Evolutionary conservation across 2,113 vertebrate species (phyloP).

Genomic region (Myiozetetes cayanensis): DNA sequence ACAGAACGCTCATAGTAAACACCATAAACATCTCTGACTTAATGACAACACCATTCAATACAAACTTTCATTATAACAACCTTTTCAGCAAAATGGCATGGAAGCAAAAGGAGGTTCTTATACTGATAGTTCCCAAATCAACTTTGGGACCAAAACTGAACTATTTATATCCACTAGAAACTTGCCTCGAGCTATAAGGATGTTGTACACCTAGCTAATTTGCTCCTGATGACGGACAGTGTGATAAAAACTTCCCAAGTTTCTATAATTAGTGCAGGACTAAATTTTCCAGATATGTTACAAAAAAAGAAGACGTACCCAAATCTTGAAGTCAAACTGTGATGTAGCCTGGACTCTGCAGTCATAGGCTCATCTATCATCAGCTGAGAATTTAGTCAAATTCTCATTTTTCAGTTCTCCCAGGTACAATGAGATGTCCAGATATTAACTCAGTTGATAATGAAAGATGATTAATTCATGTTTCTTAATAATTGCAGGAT

Average conservation of each 20-base stretch:
- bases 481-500: not conserved
- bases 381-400: not conserved
- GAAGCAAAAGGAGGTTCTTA: not conserved
- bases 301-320: accelerated
- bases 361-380: not conserved
- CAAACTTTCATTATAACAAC: not conserved
- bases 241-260: not conserved
- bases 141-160: not conserved
- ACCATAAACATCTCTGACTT: not conserved
- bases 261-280: not conserved
- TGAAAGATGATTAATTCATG: not conserved
- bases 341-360: not conserved
- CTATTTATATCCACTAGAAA: not conserved
- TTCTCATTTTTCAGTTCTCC: not conserved
- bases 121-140: not conserved
- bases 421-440: not conserved
- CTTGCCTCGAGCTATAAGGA: not conserved
- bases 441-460: not conserved
- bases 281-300: not conserved
- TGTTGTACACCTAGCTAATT: not conserved
- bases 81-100: not conserved
- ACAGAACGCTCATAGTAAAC: not conserved
- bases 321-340: not conserved
- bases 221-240: not conserved
- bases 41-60: not conserved